These are phyloP conservation scores for Prunella strophiata DNA, from an alignment of 2,797 vertebrate genomes.

Conservation along the genomic window DNA sequence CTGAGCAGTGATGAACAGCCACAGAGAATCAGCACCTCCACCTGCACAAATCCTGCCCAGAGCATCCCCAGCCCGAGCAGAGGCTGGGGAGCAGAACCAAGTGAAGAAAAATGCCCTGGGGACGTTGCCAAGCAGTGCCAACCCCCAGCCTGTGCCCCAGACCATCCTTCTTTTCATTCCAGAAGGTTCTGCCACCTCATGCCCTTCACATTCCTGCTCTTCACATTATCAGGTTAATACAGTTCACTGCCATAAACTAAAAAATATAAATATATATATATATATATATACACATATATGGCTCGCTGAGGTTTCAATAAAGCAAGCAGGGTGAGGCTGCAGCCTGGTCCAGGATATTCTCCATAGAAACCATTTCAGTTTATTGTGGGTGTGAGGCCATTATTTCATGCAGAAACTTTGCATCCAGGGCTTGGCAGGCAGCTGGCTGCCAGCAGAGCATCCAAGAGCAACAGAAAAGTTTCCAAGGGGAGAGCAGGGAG, in stretches of 20 bases:
- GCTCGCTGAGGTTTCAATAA: background rate
- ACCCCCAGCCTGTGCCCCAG: background rate
- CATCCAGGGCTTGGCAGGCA: conserved; percentile 20
- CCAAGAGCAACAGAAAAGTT: conserved; percentile 54
- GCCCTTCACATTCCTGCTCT: background rate
- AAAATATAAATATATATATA: background rate
- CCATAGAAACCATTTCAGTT: conserved; percentile 39
- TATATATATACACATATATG: background rate
- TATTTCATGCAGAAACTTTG: conserved; percentile 62
- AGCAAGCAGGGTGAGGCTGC: conserved; percentile 7
- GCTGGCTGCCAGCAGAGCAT: background rate
- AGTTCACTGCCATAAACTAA: background rate
- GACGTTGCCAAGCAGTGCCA: background rate
- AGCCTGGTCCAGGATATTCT: conserved; percentile 9
- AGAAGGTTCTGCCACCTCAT: background rate
- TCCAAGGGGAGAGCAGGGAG: conserved; percentile 6
- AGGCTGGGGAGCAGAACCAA: background rate
- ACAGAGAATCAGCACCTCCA: background rate
- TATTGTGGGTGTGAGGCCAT: conserved; percentile 51
- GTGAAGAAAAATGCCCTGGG: background rate
- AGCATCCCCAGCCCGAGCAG: background rate
- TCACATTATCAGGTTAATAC: background rate
- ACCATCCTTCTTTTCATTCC: background rate
- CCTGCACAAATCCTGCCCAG: background rate
- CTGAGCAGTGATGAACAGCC: background rate